Evolutionary conservation across 2,888 invertebrate genomes (phyloP), one percentile per base, ranked within the genome.

Genomic region (Heliconius sara): DNA sequence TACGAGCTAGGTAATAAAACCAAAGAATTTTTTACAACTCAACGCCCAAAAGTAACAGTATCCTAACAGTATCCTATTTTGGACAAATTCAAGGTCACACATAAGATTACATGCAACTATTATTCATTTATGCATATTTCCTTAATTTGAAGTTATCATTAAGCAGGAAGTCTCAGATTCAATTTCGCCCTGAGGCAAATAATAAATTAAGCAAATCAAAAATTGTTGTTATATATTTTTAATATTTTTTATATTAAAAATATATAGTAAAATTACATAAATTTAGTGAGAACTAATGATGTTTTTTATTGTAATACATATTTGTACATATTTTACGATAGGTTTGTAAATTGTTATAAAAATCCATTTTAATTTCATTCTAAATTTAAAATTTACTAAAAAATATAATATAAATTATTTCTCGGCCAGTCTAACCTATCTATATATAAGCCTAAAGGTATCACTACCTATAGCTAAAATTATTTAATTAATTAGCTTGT

Each of bases 101-200:
- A 39, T 43, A 22, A n/a, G 4, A 43, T 68, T 39, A 68, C 43
- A n/a, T 68, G 6, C 13, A 39, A 68, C 12, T 1, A 43, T 34
- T 67, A 34, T 25, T 43, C 4, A 68, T 43, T 43, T 68, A 68
- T 27, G 68, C 7, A 25, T 68, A 68, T 68, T 68, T 68, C 68
- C 43, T 13, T 67, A 67, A 67, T 67, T 22, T n/a, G n/a, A 4
- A 13, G 25, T 39, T 68, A 68, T 68, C 68, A 68, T 43, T 43
- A 12, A 68, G 68, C 68, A 68, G 68, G 68, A 68, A 68, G 68
- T 68, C 12, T 68, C 68, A 68, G 43, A 25, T 68, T 68, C 68
- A 25, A 68, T 68, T 43, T 68, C 39, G 68, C 68, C 68, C 12
- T 19, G 39, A 43, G 43, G 68, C 68, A 68, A 68, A 67, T 22